phyloP scores from a whole-genome alignment of 2,113 vertebrate species.

The Accipiter cooperii region DNA sequence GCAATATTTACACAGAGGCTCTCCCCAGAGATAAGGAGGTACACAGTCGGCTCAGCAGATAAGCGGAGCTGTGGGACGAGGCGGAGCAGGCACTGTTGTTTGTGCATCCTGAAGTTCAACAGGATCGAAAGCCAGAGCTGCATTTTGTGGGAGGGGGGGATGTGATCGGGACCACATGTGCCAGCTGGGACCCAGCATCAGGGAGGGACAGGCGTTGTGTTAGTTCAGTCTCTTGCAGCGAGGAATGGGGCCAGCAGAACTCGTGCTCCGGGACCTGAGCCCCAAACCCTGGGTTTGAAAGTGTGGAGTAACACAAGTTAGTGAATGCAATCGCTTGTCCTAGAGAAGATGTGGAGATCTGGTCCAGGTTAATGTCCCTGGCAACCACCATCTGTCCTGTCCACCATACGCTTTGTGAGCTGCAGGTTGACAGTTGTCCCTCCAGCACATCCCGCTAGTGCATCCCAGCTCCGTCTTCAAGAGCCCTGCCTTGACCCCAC shows the following conservation, averaged over 20 bases:
- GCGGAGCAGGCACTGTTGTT: background rate
- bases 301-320: background rate
- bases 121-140: background rate
- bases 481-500: background rate
- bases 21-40: slow-evolving; percentile 62
- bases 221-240: background rate
- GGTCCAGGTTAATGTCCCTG: background rate
- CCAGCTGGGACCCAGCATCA: background rate
- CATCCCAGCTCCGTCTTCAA: background rate
- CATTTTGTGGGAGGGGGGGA: fast-evolving
- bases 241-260: background rate
- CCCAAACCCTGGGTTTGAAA: background rate
- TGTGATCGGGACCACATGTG: fast-evolving
- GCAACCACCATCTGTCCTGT: background rate
- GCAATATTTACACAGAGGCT: slow-evolving; percentile 60
- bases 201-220: background rate
- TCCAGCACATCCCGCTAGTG: background rate
- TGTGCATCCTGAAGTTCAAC: slow-evolving; percentile 16
- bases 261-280: background rate
- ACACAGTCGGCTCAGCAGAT: slow-evolving; percentile 43
- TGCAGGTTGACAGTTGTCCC: background rate
- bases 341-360: background rate
- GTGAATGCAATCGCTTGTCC: background rate
- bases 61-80: slow-evolving; percentile 25
- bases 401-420: background rate